A percentile compares a stretch with the other conserved stretches of the same genome.
Conservation (phyloP, 2,888 invertebrate genomes). For the Drosophila cognata region DNA sequence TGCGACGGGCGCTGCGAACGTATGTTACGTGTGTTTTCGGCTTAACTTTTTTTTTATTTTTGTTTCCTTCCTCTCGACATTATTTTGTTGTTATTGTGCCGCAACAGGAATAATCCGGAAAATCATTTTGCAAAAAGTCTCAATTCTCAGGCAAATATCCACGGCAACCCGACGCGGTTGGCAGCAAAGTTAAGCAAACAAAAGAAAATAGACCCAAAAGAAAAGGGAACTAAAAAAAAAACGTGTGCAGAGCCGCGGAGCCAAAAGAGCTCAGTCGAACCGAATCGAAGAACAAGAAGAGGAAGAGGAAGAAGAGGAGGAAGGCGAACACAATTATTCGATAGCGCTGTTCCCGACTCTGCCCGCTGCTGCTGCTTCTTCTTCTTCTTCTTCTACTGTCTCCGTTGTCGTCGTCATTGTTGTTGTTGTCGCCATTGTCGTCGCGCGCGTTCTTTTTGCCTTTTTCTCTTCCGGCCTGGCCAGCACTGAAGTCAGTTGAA, state of each 20-base stretch:
- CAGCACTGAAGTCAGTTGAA: slow-evolving; percentile 29
- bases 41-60: slow-evolving; percentile 56
- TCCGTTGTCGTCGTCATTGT: slow-evolving; percentile 19
- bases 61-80: slow-evolving; percentile 51
- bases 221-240: slow-evolving; percentile 22
- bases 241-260: slow-evolving; percentile 48
- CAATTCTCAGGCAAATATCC: slow-evolving; percentile 1
- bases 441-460: slow-evolving; percentile 47
- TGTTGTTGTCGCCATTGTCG: slow-evolving; percentile 14
- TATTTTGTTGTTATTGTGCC: slow-evolving; percentile 63
- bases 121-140: slow-evolving; percentile 13
- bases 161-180: not conserved
- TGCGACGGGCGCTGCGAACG: slow-evolving; percentile 61
- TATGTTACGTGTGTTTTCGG: slow-evolving; percentile 80
- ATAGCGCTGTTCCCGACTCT: slow-evolving; percentile 21
- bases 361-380: slow-evolving; percentile 10
- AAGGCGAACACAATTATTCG: slow-evolving; percentile 43
- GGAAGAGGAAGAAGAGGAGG: slow-evolving; percentile 12
- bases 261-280: slow-evolving; percentile 32
- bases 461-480: slow-evolving; percentile 49
- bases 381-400: not conserved
- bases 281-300: slow-evolving; percentile 12
- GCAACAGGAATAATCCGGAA: slow-evolving; percentile 21
- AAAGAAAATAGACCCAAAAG: slow-evolving; percentile 45
- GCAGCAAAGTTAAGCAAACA: slow-evolving; percentile 59